Evolutionary conservation across 2,888 invertebrate genomes (phyloP), one percentile per base, ranked within the genome.

Genomic region (Pantelozetes paolii): DNA sequence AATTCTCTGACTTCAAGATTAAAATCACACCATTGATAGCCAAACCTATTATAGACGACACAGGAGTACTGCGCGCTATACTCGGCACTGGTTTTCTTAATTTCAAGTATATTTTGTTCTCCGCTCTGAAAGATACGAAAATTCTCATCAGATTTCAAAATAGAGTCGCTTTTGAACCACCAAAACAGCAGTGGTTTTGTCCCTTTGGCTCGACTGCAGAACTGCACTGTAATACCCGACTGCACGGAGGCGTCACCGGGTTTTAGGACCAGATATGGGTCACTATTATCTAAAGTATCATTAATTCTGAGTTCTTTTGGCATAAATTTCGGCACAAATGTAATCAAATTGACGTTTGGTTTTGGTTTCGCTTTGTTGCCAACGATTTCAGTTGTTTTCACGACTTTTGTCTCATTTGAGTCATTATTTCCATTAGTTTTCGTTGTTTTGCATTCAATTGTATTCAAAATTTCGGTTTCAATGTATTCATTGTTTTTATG

Each of bases 41-140:
- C 77, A 50, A 76, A 74, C 71, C 76, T 75, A 69, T 78, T 77
- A 59, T 76, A 78, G 18, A 78, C 77, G 9, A 78, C 76, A 26
- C 82, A 79, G 28, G 81, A 80, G 77, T 82, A 83, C 57, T 79
- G 80, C 54, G 82, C 83, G 57, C 79, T 78, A 71, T 80, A 81
- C 23, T 76, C 69, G 54, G 77, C 75, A 54, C 77, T 75, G 2
- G 79, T 77, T 54, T 78, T 78, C 72, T 79, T 79, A 32, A 80
- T 76, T 69, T 80, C 77, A 40, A 80, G 76, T 32, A 78, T 77
- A 71, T 48, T 50, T 32, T 70, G 50, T 45, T 70, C 71, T 67
- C 64, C 50, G 28, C 67, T 45, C 57, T 74, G 69, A 54, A 74
- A 74, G 13, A 50, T 70, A 9, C 57, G 67, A 67, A 40, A 69